phyloP scores from a whole-genome alignment of 2,888 invertebrate genomes.

The Graphium colonna region DNA sequence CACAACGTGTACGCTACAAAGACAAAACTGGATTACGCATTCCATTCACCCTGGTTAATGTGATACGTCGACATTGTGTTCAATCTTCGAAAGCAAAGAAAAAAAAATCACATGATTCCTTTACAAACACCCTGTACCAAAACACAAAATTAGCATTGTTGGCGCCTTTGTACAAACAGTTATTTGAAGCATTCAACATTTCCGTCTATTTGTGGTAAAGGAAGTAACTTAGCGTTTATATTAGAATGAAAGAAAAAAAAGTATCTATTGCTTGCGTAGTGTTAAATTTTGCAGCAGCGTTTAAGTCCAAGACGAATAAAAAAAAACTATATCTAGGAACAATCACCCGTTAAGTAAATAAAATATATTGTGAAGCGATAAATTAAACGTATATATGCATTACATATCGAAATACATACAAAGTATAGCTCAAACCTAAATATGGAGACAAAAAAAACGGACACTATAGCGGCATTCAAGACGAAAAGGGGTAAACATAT shows the following conservation, averaged over 20 bases:
- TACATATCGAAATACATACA: slow-evolving; percentile 16
- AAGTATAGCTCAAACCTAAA: neutral
- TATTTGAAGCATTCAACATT: slow-evolving; percentile 37
- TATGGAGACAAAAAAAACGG: slow-evolving; percentile 3
- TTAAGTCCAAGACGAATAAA: neutral
- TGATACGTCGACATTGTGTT: neutral
- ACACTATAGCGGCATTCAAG: slow-evolving; percentile 15
- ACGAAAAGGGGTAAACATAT: neutral
- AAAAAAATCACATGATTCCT: neutral
- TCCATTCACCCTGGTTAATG: neutral
- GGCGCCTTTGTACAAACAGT: slow-evolving; percentile 29
- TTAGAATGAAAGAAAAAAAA: slow-evolving; percentile 5
- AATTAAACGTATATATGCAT: slow-evolving; percentile 13
- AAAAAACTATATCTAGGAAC: slow-evolving; percentile 3
- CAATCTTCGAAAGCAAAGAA: neutral
- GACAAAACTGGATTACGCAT: neutral
- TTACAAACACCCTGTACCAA: slow-evolving; percentile 30
- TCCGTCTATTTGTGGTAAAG: slow-evolving; percentile 35
- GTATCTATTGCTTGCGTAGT: slow-evolving; percentile 3
- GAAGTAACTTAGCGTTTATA: neutral
- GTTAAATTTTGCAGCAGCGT: slow-evolving; percentile 5
- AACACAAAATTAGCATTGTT: slow-evolving; percentile 33
- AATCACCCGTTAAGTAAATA: slow-evolving; percentile 3
- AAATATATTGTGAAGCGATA: slow-evolving; percentile 8
- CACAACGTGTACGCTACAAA: neutral